Base-by-base conservation (phyloP, 2,113 vertebrate genomes). In the Tragelaphus strepsiceros region DNA sequence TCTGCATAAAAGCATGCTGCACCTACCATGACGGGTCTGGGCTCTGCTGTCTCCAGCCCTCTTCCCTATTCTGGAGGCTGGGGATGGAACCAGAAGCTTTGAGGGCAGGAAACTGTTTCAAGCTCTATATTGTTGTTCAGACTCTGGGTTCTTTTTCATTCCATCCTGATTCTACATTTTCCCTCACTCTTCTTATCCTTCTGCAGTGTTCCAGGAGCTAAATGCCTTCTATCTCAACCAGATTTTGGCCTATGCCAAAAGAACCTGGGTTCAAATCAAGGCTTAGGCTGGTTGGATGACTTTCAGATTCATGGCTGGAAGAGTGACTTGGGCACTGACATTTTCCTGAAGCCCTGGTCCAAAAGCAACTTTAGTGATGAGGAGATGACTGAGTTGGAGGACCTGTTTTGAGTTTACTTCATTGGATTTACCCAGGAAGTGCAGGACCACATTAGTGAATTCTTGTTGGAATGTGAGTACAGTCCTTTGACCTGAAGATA, bases 251-350 rank as follows among this genome's bases (percentile, higher is more conserved):
- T 95, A 92, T 78, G 19, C 2, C 77, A 89, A 94, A 7, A 85
- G 67, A 46, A 91, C 53, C 32, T 89, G 46, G 67, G 39, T 32
- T 62, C 49, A 26, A 35, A 26, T 51, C 22, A 54, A 62, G 84
- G 2, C 24, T 92, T 91, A 39, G 83, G 83, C 54, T 98, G 96
- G 93, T 2, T 98, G 91, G 67, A 24, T 10, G 96, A 97, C 14
- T 0, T 96, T 39, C 64, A 98, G 95, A 95, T 88, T 58, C 88
- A 89, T 7, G 49, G 35, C 12, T 98, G 95, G 91, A 14, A 98
- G 2, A 56, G 11, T 26, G 54, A 74, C 4, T 16, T 5, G 30
- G 54, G 13, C 13, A 94, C 39, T 9, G 49, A 16, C 28, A 26
- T 43, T 12, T 90, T 94, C 54, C 46, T 94, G 67, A 94, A 93